Evolutionary conservation across 30 jellyfish, hydroid and myxozoan genomes (phyloP), one percentile per base, ranked within the genome.

Genomic region (Hydractinia symbiolongicarpus): DNA sequence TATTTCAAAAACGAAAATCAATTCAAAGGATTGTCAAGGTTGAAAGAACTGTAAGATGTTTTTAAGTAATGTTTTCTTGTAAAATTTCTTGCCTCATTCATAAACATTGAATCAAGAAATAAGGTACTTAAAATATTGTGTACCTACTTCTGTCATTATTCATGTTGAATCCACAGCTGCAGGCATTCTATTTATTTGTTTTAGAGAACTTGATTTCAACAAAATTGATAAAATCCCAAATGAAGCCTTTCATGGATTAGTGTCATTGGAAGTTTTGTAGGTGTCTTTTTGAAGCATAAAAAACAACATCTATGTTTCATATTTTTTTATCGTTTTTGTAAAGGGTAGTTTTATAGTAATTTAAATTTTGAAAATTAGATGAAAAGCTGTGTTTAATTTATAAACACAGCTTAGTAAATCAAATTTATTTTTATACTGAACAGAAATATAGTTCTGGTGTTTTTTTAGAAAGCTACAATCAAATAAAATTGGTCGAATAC

Each of bases 1-100:
- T 60, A 84, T 8, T 90, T 90, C 90, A 90, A 82, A 72, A 76
- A 90, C 44, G 84, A 77, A 17, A 81, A 79, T 53, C 95, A 68
- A 55, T 90, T 90, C 61, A 84, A 82, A 50, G n/a, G 77, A 21
- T 53, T 90, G 50, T 8, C 82, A 7, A 56, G 54, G 20, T 87
- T 90, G 17, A 13, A 54, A 11, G 5, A 58, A 9, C 54, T 90
- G 97, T 90, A 72, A 81, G 97, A 76, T 54, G 19, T 20, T 72
- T 16, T 73, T 30, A 16, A 72, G 60, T 66, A 7, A 51, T 6
- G 40, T 44, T 52, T 11, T 9, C 21, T 69, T 74, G 71, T 50
- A 10, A 11, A 4, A 73, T 9, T 73, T 20, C 16, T 11, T 30
- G 2, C 19, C 79, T 4, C 20, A 15, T 73, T 10, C 4, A 11